Evolutionary conservation across 1,140 invertebrate genomes (phyloP), one percentile per base, ranked within the genome.

Genomic region (Trichoplusia ni): DNA sequence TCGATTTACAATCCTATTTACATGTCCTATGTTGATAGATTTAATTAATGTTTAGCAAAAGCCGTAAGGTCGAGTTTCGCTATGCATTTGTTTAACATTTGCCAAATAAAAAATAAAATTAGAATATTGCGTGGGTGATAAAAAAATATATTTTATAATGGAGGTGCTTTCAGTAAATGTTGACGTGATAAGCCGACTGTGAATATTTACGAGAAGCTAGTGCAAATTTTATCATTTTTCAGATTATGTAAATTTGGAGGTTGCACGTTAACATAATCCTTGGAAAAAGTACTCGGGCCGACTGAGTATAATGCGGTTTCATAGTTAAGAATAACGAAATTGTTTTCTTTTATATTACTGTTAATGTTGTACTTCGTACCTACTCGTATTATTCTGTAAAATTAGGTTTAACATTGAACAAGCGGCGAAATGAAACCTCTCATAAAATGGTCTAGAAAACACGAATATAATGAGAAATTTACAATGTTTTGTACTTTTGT

Each of bases 161-260:
- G 13, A 5, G 1, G 3, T 33, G 21, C 11, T 35, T 25, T 44
- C 47, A n/a, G 19, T 25, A 14, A 18, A 51, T 67, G 65, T 40
- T 51, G 59, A 67, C 51, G 42, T 23, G 51, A 51, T 67, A 67
- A 67, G 44, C 42, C 42, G 23, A 4, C 33, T 27, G 33, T 33
- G 35, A 59, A 63, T 61, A 62, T 67, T 53, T 47, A 63, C 23
- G 42, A 21, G 25, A 35, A 49, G 38, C 58, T 58, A 67, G 33
- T 63, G 40, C 33, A 68, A 51, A 63, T 63, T 63, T 59, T 63
- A 68, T 63, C 42, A 63, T 68, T 63, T 51, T 38, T 42, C 42
- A 46, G 66, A 63, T 63, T 63, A 63, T 68, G 66, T 37, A 35
- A 61, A 64, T 64, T 27, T 38, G 27, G 29, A 29, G 29, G 40